These are phyloP conservation scores for Bryconaethiops microstoma DNA, from an alignment of 2,797 vertebrate species.

Conservation along the genomic window DNA sequence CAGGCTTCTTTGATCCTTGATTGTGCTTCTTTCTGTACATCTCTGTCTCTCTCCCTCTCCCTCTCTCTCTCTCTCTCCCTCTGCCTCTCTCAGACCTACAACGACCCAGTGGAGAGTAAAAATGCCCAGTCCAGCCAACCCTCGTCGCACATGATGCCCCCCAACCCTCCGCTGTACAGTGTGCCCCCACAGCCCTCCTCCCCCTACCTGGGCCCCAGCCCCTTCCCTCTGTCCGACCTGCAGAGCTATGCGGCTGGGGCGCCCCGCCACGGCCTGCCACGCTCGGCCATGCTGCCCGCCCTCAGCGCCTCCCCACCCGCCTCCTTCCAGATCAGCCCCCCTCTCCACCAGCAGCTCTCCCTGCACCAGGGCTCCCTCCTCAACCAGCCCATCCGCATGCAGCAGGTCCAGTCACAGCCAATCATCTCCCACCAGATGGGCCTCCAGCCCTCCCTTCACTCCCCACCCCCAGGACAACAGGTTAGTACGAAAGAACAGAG, in stretches of 20 bases:
- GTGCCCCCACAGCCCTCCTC: conserved; percentile 90
- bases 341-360: conserved; percentile 94
- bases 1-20: neutral
- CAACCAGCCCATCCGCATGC: conserved; percentile 95
- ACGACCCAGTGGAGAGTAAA: conserved; percentile 91
- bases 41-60: neutral
- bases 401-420: conserved; percentile 92
- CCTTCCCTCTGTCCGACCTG: conserved; percentile 92
- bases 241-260: conserved; percentile 88
- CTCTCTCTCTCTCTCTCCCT: conserved; percentile 1
- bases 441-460: conserved; percentile 91
- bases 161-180: conserved; percentile 91
- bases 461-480: conserved; percentile 95
- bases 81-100: conserved; percentile 83
- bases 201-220: conserved; percentile 88
- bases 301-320: conserved; percentile 93
- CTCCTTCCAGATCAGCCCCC: conserved; percentile 94
- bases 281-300: conserved; percentile 91
- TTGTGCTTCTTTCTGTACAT: neutral
- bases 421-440: conserved; percentile 97
- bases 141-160: conserved; percentile 89
- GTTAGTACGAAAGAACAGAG: conserved; percentile 68
- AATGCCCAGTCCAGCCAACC: conserved; percentile 85
- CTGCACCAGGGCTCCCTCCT: conserved; percentile 94
- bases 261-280: conserved; percentile 85